phyloP scores from a whole-genome alignment of 2,113 vertebrate species.

The Mastomys coucha region DNA sequence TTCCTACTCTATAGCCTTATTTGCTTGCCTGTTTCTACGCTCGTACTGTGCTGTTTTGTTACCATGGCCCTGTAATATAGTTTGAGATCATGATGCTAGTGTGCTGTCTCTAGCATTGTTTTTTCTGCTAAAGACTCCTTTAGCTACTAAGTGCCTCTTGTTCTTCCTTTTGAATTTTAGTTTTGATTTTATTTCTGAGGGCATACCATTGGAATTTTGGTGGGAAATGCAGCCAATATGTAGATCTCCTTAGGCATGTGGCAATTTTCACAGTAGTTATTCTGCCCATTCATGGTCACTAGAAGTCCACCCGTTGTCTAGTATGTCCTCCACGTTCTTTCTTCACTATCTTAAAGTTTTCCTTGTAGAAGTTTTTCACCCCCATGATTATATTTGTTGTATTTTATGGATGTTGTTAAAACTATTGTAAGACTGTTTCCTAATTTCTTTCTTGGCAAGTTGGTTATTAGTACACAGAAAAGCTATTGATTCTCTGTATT shows the following conservation, averaged over 20 bases:
- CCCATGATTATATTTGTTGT: not conserved
- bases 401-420: not conserved
- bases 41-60: not conserved
- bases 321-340: not conserved
- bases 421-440: not conserved
- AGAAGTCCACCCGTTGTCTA: not conserved
- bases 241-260: not conserved
- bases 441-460: not conserved
- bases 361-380: not conserved
- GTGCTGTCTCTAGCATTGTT: not conserved
- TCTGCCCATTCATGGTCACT: not conserved
- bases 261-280: not conserved
- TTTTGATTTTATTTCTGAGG: not conserved
- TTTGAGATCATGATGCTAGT: not conserved
- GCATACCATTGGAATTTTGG: not conserved
- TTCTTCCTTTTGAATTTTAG: not conserved
- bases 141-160: not conserved
- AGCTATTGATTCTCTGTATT: not conserved
- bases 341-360: not conserved
- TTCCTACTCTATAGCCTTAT: not conserved
- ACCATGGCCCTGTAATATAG: not conserved
- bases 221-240: not conserved
- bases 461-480: not conserved
- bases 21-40: not conserved
- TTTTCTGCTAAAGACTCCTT: not conserved